phyloP scores from a whole-genome alignment of 2,797 vertebrate genomes.

The Anguilla marmorata region DNA sequence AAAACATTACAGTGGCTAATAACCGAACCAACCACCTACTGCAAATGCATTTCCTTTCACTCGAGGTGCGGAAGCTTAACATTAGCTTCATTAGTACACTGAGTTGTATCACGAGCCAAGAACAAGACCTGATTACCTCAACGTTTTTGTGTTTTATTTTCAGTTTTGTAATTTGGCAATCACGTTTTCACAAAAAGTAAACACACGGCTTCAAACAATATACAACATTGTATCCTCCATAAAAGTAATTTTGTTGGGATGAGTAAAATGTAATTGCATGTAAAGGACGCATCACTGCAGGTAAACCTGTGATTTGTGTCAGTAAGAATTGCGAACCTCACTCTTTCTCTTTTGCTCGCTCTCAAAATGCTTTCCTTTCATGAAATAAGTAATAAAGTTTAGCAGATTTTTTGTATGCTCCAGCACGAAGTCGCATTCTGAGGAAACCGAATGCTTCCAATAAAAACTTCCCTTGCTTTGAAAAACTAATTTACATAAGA shows the following conservation, averaged over 20 bases:
- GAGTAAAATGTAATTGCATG: not conserved
- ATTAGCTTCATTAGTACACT: not conserved
- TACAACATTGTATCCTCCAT: not conserved
- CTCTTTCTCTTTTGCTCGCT: not conserved
- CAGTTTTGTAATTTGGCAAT: not conserved
- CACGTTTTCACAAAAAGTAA: not conserved
- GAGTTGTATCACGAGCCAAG: not conserved
- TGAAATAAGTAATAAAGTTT: conserved; percentile 7
- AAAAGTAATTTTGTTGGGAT: not conserved
- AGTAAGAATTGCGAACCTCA: not conserved
- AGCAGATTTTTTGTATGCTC: not conserved
- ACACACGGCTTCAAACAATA: not conserved
- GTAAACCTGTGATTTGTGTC: not conserved
- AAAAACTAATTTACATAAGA: conserved; percentile 36
- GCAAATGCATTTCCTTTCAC: conserved; percentile 13
- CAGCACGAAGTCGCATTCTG: conserved; percentile 8
- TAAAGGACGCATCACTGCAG: not conserved
- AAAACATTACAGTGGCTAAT: conserved; percentile 29
- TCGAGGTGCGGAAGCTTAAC: not conserved
- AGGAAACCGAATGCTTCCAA: conserved; percentile 34
- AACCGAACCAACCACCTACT: conserved; percentile 23
- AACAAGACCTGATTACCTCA: not conserved
- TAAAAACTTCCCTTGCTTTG: conserved; percentile 40
- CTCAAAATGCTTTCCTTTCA: not conserved
- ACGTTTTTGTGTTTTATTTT: not conserved